These are phyloP conservation scores for Elysia crispata DNA, from an alignment of 2,888 invertebrate species.

Conservation along the genomic window DNA sequence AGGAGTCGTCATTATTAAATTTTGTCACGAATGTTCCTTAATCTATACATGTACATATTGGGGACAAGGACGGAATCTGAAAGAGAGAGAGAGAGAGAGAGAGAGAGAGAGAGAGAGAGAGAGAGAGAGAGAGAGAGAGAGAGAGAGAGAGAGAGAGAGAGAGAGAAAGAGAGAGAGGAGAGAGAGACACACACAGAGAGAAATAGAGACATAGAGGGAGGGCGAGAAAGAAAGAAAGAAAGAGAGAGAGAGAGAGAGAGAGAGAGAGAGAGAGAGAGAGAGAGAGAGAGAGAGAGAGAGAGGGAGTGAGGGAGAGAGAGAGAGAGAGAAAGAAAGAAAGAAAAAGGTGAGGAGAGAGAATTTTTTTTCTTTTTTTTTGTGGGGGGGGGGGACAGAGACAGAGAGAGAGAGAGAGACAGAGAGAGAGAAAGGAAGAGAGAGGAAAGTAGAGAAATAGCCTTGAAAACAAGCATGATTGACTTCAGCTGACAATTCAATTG, in stretches of 20 bases:
- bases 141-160: neutral
- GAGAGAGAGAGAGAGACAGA: conserved; percentile 1
- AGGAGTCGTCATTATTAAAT: neutral
- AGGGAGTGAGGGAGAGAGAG: neutral
- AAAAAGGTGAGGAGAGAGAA: conserved; percentile 18
- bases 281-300: conserved; percentile 22
- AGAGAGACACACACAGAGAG: too few species aligned
- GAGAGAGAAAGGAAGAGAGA: neutral
- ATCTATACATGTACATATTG: neutral
- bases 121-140: conserved; percentile 33
- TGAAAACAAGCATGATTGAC: too few species aligned
- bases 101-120: conserved; percentile 39
- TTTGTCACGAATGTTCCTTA: neutral
- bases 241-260: conserved; percentile 29
- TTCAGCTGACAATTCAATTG: too few species aligned
- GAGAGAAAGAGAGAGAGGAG: too few species aligned
- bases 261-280: conserved; percentile 41
- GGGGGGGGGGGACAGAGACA: conserved; percentile 38
- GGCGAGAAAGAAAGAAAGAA: too few species aligned
- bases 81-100: conserved; percentile 15
- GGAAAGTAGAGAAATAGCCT: too few species aligned
- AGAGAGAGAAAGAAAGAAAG: neutral
- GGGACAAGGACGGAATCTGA: neutral
- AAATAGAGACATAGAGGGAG: too few species aligned
- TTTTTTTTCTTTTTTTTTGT: too few species aligned